Percentiles rank a stretch among this genome's conserved stretches.
phyloP scores from a whole-genome alignment of 2,113 vertebrate genomes.

The Microcebus ravelobensis region DNA sequence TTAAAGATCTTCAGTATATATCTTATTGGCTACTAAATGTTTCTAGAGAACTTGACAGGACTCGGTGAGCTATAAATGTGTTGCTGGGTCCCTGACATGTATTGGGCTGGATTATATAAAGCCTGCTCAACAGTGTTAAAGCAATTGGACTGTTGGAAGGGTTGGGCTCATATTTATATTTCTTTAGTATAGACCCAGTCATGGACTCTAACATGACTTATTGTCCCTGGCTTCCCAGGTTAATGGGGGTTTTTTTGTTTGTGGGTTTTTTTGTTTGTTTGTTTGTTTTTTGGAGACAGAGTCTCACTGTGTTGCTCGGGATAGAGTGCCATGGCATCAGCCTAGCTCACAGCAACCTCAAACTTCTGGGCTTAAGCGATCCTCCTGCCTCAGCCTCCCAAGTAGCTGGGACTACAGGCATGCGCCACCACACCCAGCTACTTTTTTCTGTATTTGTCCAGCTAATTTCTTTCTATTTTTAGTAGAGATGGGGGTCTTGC shows the following conservation, averaged over 20 bases:
- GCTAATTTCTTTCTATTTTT: no score
- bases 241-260: not conserved
- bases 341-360: no score
- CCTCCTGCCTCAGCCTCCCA: no score
- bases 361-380: no score
- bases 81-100: not conserved
- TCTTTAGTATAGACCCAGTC: not conserved
- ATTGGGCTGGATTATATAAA: not conserved
- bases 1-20: not conserved
- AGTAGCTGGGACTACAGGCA: no score
- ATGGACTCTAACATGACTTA: not conserved
- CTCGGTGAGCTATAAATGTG: not conserved
- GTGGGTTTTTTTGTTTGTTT: no score
- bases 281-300: no score
- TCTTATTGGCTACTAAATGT: not conserved
- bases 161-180: not conserved
- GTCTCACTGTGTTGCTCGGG: no score
- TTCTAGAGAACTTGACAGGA: constrained; percentile 5
- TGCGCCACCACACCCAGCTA: no score
- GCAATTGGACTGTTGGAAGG: not conserved
- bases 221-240: not conserved
- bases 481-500: no score
- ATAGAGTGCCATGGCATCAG: no score
- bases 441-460: no score
- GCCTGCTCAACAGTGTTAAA: not conserved